A percentile compares a stretch with the other conserved stretches of the same genome.
phyloP scores from a whole-genome alignment of 2,797 vertebrate species.

The Cirrhinus molitorella region DNA sequence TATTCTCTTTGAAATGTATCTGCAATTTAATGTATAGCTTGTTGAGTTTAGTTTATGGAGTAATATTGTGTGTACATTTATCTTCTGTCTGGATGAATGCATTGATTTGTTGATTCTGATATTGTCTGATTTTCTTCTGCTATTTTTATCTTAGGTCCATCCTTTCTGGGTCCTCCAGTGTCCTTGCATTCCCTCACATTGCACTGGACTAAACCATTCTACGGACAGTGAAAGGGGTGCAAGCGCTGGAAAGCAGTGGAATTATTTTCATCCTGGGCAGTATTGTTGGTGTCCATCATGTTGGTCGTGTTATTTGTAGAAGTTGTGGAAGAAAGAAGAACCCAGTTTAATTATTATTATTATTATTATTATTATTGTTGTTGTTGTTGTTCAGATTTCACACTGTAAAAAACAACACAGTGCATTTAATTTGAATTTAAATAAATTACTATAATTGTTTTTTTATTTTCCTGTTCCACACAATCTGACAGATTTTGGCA shows the following conservation, averaged over 20 bases:
- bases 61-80: background rate
- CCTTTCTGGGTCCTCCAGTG: conserved; percentile 54
- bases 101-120: conserved; percentile 24
- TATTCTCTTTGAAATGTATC: background rate
- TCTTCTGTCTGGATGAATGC: background rate
- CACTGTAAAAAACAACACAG: conserved; percentile 31
- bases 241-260: conserved; percentile 39
- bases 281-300: conserved; percentile 23
- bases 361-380: conserved; percentile 11
- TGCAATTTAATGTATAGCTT: no score
- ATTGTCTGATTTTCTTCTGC: conserved; percentile 29
- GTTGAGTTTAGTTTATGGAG: background rate
- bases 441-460: conserved; percentile 40
- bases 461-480: background rate
- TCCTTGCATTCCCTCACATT: conserved; percentile 62
- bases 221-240: conserved; percentile 46
- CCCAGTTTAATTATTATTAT: conserved; percentile 29
- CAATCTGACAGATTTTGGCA: background rate
- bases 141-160: conserved; percentile 59
- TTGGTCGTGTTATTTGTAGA: conserved; percentile 16
- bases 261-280: conserved; percentile 44
- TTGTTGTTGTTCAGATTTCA: conserved; percentile 11
- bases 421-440: conserved; percentile 26
- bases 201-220: conserved; percentile 67
- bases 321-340: conserved; percentile 38